Base-by-base conservation (phyloP, 2,888 invertebrate genomes). In the Volucella zonaria region DNA sequence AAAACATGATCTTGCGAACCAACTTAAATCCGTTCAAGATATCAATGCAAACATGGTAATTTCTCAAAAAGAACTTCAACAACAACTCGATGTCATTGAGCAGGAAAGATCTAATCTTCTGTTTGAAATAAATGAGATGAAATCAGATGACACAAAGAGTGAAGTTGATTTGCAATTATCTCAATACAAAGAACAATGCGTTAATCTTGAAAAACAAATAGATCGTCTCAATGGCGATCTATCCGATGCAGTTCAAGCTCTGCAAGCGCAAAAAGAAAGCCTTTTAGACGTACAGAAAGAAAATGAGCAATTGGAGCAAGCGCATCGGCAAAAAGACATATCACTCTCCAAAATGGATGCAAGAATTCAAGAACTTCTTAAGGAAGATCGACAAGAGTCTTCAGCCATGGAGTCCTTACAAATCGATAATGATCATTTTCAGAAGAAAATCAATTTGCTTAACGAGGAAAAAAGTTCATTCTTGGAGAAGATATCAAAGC, bases 51-150 rank as follows among this genome's bases (percentile, higher is more conserved):
- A 90, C 8, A 91, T 92, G 49, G 70, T 74, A 1, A 73, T 66
- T 3, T 87, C 83, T 11, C 86, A 88, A 4, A 90, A 92, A 70
- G 89, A 90, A 51, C 88, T 92, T 49, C 76, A 92, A 68, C 74
- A 88, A 8, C 88, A 89, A 74, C 62, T 89, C 1, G 89, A 90
- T 45, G 74, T 87, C 1, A 76, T 90, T 11, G 91, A 91, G 82
- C 79, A 88, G 56, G 89, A 90, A 76, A 89, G 88, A 76, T 89
- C 88, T 31, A 89, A 90, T 88, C 87, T 90, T 31, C 76, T 89
- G 11, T 88, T 89, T 62, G 89, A 89, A 87, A 86, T 90, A 8
- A 89, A 90, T 66, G 89, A 90, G 76, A 87, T 89, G 73, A 89
- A 90, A 52, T 87, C 88, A 0, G 87, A 79, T 12, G 87, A 88